A percentile compares a stretch with the other conserved stretches of the same genome.
Evolutionary conservation across 2,113 vertebrate species (phyloP).

Genomic region (Cyanoderma ruficeps): DNA sequence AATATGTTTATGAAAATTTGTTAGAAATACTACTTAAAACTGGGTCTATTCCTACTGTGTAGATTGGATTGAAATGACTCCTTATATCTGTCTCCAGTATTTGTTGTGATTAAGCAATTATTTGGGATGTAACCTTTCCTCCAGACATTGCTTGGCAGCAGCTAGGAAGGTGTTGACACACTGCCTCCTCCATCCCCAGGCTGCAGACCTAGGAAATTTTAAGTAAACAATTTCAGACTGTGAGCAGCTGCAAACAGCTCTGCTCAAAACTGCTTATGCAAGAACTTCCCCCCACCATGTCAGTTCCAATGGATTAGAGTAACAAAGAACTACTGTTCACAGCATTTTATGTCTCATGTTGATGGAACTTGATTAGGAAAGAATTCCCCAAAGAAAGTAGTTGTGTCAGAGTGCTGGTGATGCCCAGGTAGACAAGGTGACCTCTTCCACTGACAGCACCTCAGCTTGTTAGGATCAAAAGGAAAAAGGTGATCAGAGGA

Average conservation of each 20-base stretch:
- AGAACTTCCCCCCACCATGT: not conserved
- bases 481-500: not conserved
- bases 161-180: not conserved
- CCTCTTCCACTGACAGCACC: not conserved
- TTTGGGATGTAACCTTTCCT: constrained; percentile 15
- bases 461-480: not conserved
- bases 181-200: not conserved
- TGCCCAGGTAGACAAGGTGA: not conserved
- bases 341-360: not conserved
- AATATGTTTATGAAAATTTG: not conserved
- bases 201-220: not conserved
- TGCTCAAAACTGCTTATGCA: not conserved
- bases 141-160: not conserved
- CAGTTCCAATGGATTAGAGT: not conserved
- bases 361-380: not conserved
- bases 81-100: not conserved
- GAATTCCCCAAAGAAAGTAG: not conserved
- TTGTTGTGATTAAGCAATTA: constrained; percentile 9
- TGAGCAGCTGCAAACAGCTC: not conserved
- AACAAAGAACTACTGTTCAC: not conserved
- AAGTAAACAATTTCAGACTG: constrained; percentile 8
- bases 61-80: not conserved
- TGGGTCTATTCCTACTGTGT: not conserved
- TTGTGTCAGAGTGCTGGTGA: not conserved
- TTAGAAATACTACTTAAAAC: not conserved